A percentile compares a stretch with the other conserved stretches of the same genome.
phyloP scores from a whole-genome alignment of 2,797 vertebrate species.

The Tenualosa thibaudeaui region DNA sequence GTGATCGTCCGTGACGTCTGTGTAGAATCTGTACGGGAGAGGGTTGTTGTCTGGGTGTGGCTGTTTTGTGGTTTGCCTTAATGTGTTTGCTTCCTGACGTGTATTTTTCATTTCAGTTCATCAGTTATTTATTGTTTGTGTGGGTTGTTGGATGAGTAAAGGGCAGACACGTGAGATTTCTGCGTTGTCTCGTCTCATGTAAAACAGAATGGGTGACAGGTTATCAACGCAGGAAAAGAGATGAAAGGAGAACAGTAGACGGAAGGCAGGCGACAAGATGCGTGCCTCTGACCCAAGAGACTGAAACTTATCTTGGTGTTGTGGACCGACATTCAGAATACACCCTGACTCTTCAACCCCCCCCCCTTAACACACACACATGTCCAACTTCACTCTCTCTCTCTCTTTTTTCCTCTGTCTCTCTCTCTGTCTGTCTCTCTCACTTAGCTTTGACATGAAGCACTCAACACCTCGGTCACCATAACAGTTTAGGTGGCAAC shows the following conservation, averaged over 20 bases:
- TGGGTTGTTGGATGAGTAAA: background rate
- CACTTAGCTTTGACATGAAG: conserved; percentile 4
- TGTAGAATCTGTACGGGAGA: background rate
- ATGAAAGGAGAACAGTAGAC: background rate
- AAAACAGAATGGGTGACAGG: background rate
- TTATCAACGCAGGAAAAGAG: background rate
- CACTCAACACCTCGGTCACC: background rate
- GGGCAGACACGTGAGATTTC: background rate
- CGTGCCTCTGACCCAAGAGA: background rate
- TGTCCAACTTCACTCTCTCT: background rate
- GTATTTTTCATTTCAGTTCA: background rate
- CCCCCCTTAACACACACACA: background rate
- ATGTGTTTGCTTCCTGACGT: background rate
- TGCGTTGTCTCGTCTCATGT: background rate
- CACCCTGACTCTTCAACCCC: background rate
- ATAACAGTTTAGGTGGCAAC: background rate
- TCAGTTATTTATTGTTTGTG: background rate
- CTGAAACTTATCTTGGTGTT: background rate
- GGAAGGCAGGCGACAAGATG: background rate
- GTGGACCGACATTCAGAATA: background rate
- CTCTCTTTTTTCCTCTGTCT: background rate
- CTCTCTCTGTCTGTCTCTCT: background rate
- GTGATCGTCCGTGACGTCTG: background rate
- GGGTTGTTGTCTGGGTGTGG: conserved; percentile 1
- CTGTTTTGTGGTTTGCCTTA: background rate